Base-by-base conservation (phyloP, 2,113 vertebrate species). In the Pteruthius melanotis region DNA sequence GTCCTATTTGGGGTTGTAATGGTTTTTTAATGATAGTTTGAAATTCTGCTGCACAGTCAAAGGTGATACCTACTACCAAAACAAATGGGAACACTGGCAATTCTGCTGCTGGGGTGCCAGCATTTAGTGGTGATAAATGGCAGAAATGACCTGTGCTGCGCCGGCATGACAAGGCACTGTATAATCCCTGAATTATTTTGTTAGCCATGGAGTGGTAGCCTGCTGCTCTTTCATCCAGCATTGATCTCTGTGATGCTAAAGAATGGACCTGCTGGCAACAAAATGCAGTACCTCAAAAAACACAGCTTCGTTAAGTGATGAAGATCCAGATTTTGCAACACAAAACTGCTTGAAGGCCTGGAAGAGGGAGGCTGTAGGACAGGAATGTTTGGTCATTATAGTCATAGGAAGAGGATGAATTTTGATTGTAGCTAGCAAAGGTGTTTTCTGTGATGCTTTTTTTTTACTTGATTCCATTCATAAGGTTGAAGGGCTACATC, bases 21-120 rank as follows among this genome's bases (percentile, higher is more conserved):
- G 81, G 77, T 75, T 93, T 94, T 95, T 86, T 88, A 93, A 94
- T 84, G 72, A 42, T 76, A 49, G 54, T 37, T 53, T 87, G 72
- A 94, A 94, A 93, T 91, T 90, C 8, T 15, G 45, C 49, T 93
- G 33, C 39, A 35, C 57, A 83, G 89, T 80, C 75, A 87, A 94
- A 94, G 83, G 61, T 79, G 61, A 86, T 91, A 28, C 35, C 42
- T 74, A 33, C 85, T 50, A 57, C 37, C 2, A 9, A 95, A 96
- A 89, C 40, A 92, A 94, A 93, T 87, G 65, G 87, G 70, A 89
- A 30, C 49, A 10, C 9, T 39, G 47, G 35, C 0, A 1, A 82
- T 80, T 72, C 40, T 91, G 76, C 61, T 91, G 72, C 64, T 42
- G 79, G n/a, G 33, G 19, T 91, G 59, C 57, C 37, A 84, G 60